Evolutionary conservation across 2,797 vertebrate genomes (phyloP), one percentile per base, ranked within the genome.

Genomic region (Odontamblyopus lacepedii): DNA sequence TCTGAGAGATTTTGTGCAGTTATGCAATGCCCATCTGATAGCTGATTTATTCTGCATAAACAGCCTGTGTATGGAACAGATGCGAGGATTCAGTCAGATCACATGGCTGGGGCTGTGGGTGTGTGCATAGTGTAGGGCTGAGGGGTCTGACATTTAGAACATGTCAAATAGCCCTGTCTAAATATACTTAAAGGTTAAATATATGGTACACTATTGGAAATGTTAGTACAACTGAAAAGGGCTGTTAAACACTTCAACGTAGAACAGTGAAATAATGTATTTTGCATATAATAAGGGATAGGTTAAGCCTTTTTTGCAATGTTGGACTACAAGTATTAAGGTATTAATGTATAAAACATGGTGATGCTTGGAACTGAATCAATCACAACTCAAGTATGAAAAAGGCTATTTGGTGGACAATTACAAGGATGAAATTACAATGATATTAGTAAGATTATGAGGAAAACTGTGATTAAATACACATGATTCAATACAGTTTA

Each of bases 161-260:
- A 77, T 74, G 74, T 69, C 56, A 78, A 76, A 73, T 73, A 23
- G 73, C 63, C 57, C 41, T 32, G 61, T 41, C 75, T 82, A 83
- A 83, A 80, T 74, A 84, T 79, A 81, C 51, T 69, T 67, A 71
- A 48, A 67, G 72, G 72, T 78, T 78, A 72, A 78, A 78, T 75
- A 72, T 76, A 72, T 35, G 32, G n/a, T 63, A 53, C 38, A 8
- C 19, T 12, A 15, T 23, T 63, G 12, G 30, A 57, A 16, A 6
- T n/a, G 30, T n/a, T 8, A 63, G 63, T 65, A 74, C 15, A 78
- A 57, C 66, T 3, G 55, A 3, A 50, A 56, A 64, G 19, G 23
- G 1, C 23, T 50, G 30, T 5, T 30, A 29, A 38, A 26, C n/a
- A 68, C 51, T 19, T 55, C 2, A n/a, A 5, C 18, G 50, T n/a